These are phyloP conservation scores for Epinephelus lanceolatus DNA, from an alignment of 2,113 vertebrate genomes.

Conservation along the genomic window DNA sequence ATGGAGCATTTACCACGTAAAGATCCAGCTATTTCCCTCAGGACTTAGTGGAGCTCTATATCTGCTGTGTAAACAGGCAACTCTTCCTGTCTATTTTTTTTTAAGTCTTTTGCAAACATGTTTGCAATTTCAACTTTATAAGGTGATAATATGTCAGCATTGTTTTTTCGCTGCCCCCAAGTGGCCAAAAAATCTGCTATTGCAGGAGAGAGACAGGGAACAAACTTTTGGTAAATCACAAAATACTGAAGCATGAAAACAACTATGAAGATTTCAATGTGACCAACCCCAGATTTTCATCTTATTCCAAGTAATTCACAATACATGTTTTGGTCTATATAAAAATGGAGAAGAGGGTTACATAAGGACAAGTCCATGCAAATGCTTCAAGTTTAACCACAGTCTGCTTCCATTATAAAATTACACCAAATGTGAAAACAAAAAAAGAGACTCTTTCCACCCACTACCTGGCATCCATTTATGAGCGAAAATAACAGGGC, in stretches of 20 bases:
- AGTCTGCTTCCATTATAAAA: slow-evolving; percentile 71
- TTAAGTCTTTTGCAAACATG: too few species aligned
- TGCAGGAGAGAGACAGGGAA: neutral
- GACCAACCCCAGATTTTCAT: neutral
- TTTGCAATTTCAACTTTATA: neutral
- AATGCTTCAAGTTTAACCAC: slow-evolving; percentile 69
- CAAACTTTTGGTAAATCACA: neutral
- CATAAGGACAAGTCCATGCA: slow-evolving; percentile 50
- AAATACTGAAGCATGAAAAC: neutral
- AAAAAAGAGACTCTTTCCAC: slow-evolving; percentile 71
- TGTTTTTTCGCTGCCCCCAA: neutral
- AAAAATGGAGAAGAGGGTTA: slow-evolving; percentile 47
- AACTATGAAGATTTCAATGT: neutral
- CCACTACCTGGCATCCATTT: slow-evolving; percentile 82
- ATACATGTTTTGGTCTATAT: slow-evolving; percentile 43
- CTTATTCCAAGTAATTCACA: neutral
- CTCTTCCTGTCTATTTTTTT: neutral
- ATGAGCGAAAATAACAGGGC: slow-evolving; percentile 80
- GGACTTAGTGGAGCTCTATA: neutral
- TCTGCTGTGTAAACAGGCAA: neutral
- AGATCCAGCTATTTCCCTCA: neutral
- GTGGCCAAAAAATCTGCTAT: neutral
- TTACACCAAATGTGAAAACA: slow-evolving; percentile 74
- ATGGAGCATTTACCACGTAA: neutral
- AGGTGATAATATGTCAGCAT: neutral